A percentile compares a stretch with the other conserved stretches of the same genome.
phyloP scores from a whole-genome alignment of 1,140 invertebrate genomes.

The Drosophila ironensis region DNA sequence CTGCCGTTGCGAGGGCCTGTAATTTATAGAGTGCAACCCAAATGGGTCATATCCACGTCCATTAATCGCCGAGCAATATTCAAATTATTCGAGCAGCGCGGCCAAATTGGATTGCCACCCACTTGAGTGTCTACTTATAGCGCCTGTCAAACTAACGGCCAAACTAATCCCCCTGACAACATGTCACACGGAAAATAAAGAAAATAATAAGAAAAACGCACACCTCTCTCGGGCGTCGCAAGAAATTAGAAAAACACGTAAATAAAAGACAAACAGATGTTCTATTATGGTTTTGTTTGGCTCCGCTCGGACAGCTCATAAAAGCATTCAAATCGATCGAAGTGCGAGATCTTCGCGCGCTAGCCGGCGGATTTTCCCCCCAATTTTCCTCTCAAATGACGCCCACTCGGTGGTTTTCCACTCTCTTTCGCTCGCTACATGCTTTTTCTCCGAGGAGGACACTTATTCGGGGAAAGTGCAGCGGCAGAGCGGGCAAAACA shows the following conservation, averaged over 20 bases:
- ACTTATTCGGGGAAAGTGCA: constrained; percentile 24
- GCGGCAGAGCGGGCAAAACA: constrained; percentile 8
- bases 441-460: constrained; percentile 17
- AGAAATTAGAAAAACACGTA: constrained; percentile 21
- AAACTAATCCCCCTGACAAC: constrained; percentile 47
- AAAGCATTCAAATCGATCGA: constrained; percentile 28
- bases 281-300: constrained; percentile 39
- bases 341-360: not conserved
- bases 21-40: constrained; percentile 38
- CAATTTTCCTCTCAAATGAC: not conserved
- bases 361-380: too few species aligned
- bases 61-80: constrained; percentile 42
- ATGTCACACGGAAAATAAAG: constrained; percentile 23
- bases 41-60: constrained; percentile 40
- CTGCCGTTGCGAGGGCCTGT: not conserved
- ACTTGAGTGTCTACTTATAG: constrained; percentile 16
- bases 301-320: constrained; percentile 22
- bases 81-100: constrained; percentile 37
- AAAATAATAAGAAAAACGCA: constrained; percentile 9
- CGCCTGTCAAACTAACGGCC: constrained; percentile 50
- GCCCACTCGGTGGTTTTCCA: constrained; percentile 7
- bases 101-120: constrained; percentile 43
- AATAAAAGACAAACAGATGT: constrained; percentile 50
- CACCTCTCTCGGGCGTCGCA: constrained; percentile 8
- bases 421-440: not conserved